Evolutionary conservation across 2,888 invertebrate species (phyloP), one percentile per base, ranked within the genome.

Genomic region (Morpho helenor): DNA sequence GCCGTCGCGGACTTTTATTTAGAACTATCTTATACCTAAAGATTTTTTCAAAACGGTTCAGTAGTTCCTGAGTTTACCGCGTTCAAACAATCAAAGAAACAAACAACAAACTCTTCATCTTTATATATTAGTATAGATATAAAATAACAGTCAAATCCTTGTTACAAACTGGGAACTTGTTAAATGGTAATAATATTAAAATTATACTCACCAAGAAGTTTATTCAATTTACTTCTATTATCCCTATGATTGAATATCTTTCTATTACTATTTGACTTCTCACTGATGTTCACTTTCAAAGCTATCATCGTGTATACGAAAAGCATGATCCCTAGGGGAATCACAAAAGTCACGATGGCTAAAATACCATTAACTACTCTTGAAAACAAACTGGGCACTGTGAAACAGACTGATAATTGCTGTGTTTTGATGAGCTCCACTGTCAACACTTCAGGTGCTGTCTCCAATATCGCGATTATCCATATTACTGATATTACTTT

Each of bases 251-350:
- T 83, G 53, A 82, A 84, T 6, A 77, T 71, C 23, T 73, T 74
- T 46, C 70, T 72, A 9, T 66, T 68, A 1, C 68, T 62, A 52
- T 70, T 74, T 7, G 60, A 66, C 47, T 68, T 75, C 54, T 76
- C 75, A 49, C 65, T 70, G 16, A 63, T 57, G 49, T 76, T 76
- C 23, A 84, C 74, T 72, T 81, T 80, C 16, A 77, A 70, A 7
- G 79, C 79, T 16, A 84, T 82, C 76, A 77, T 80, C 2, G 67
- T 66, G 46, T 84, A 83, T 7, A 82, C 76, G 53, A 77, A 79
- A 22, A 71, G 65, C 80, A 84, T 80, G 10, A 81, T 79, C 7
- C 60, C 66, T 6, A 83, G 68, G 5, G 83, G 83, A 45, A 83
- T 66, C 0, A 79, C 61, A 31, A 81, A 84, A 2, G 77, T 78